Percentiles rank a stretch among this genome's conserved stretches.
These are phyloP conservation scores for Leptopterna dolabrata DNA, from an alignment of 2,888 invertebrate species.

Conservation along the genomic window DNA sequence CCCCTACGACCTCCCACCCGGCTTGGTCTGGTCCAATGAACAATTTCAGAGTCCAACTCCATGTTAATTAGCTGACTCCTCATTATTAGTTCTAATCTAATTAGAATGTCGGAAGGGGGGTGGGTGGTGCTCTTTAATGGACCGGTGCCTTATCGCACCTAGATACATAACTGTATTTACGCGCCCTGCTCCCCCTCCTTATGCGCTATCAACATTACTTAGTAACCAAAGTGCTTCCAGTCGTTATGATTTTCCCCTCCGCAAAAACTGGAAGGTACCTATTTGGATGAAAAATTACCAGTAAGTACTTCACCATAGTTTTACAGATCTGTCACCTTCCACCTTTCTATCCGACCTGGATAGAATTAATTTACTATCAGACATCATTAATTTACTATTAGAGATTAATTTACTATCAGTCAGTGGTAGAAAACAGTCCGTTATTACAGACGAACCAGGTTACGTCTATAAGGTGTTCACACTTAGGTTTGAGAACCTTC, in stretches of 20 bases:
- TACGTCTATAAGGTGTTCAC: too few relatives aligned
- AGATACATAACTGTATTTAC: slow-evolving; percentile 33
- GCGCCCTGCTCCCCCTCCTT: background rate
- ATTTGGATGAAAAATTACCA: background rate
- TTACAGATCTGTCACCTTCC: too few relatives aligned
- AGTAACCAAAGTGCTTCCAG: background rate
- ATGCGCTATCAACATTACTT: slow-evolving; percentile 22
- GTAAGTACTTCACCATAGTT: background rate
- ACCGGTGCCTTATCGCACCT: slow-evolving; percentile 18
- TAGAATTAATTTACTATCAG: too few relatives aligned
- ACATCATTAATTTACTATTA: too few relatives aligned
- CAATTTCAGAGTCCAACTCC: slow-evolving; percentile 45
- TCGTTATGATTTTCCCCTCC: background rate
- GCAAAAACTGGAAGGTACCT: too few relatives aligned
- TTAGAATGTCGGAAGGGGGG: slow-evolving; percentile 45
- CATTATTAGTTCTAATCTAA: slow-evolving; percentile 59
- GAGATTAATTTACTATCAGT: too few relatives aligned
- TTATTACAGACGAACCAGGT: too few relatives aligned
- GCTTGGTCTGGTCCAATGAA: slow-evolving; percentile 22
- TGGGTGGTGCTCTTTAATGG: slow-evolving; percentile 16
- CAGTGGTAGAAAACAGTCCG: too few relatives aligned
- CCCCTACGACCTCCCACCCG: background rate
- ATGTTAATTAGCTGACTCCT: slow-evolving; percentile 58
- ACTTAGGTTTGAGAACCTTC: too few relatives aligned
- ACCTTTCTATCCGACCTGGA: too few relatives aligned